These are phyloP conservation scores for Bombus waltoni DNA, from an alignment of 1,140 invertebrate species.

Conservation along the genomic window DNA sequence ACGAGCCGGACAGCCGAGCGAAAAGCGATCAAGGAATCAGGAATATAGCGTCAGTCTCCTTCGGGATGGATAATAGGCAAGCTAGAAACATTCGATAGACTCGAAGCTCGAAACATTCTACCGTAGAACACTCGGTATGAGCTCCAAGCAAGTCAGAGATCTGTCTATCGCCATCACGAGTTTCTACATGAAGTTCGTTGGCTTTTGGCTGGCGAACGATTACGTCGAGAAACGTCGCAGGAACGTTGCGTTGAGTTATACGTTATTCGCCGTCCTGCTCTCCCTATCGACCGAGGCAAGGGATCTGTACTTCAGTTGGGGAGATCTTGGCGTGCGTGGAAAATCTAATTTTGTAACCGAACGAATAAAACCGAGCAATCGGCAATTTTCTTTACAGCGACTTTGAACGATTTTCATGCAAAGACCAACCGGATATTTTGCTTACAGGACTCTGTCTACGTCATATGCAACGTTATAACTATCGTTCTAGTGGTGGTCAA, in stretches of 20 bases:
- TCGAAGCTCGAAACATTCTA: too few species aligned
- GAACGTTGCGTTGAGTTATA: conserved; percentile 25
- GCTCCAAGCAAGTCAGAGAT: not conserved
- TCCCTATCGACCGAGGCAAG: not conserved
- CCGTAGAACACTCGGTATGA: not conserved
- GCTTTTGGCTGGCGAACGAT: conserved; percentile 49
- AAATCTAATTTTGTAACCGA: not conserved
- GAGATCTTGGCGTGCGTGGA: conserved; percentile 53
- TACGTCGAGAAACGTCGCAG: not conserved
- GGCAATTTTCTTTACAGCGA: not conserved
- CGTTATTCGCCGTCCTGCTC: not conserved
- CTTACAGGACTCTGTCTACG: conserved; percentile 47
- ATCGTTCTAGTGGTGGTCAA: conserved; percentile 49
- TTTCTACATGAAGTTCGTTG: conserved; percentile 42
- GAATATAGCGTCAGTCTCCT: not conserved
- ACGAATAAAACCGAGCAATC: not conserved
- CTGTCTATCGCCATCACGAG: not conserved
- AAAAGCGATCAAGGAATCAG: fast-evolving
- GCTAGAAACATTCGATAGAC: too few species aligned
- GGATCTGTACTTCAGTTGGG: conserved; percentile 45
- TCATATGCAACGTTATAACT: conserved; percentile 38
- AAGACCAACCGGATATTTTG: not conserved
- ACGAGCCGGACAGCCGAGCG: not conserved
- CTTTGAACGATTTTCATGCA: too few species aligned
- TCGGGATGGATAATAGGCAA: not conserved